phyloP scores from a whole-genome alignment of 2,888 invertebrate species.

The Aethes cnicana region DNA sequence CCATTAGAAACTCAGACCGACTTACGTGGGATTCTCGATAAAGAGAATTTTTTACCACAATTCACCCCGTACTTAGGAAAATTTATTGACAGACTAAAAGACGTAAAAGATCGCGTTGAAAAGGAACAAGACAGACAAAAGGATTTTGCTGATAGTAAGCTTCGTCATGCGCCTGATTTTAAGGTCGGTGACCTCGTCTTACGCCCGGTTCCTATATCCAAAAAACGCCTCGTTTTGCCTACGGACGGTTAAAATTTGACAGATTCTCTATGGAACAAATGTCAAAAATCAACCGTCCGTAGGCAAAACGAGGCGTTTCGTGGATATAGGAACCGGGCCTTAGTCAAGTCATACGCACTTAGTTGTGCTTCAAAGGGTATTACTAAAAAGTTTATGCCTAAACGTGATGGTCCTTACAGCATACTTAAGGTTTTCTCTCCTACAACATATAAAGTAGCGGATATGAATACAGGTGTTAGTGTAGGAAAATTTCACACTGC shows the following conservation, averaged over 20 bases:
- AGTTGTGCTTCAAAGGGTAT: conserved; percentile 26
- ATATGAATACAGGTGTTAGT: not conserved
- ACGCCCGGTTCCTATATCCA: too few relatives aligned
- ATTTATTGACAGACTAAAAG: conserved; percentile 13
- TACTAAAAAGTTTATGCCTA: conserved; percentile 41
- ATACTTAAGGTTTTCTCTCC: conserved; percentile 28
- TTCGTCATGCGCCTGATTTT: too few relatives aligned
- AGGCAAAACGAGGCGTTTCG: too few relatives aligned
- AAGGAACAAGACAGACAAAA: too few relatives aligned
- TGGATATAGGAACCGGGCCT: too few relatives aligned
- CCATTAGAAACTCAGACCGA: conserved; percentile 32
- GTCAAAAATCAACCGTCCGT: too few relatives aligned
- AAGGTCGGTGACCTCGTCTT: too few relatives aligned
- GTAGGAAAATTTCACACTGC: conserved; percentile 3
- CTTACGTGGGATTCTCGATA: conserved; percentile 12
- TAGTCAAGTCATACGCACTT: too few relatives aligned
- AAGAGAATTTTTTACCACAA: conserved; percentile 33
- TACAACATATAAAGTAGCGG: conserved; percentile 25
- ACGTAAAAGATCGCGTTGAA: conserved; percentile 3
- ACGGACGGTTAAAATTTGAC: too few relatives aligned
- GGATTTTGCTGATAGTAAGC: too few relatives aligned
- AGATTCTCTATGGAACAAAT: too few relatives aligned
- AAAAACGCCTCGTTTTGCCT: too few relatives aligned
- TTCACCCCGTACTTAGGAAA: conserved; percentile 30
- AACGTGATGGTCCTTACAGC: conserved; percentile 44